Conservation (phyloP, 37 sponge, comb jelly and placozoan species). For the Sycon ciliatum region DNA sequence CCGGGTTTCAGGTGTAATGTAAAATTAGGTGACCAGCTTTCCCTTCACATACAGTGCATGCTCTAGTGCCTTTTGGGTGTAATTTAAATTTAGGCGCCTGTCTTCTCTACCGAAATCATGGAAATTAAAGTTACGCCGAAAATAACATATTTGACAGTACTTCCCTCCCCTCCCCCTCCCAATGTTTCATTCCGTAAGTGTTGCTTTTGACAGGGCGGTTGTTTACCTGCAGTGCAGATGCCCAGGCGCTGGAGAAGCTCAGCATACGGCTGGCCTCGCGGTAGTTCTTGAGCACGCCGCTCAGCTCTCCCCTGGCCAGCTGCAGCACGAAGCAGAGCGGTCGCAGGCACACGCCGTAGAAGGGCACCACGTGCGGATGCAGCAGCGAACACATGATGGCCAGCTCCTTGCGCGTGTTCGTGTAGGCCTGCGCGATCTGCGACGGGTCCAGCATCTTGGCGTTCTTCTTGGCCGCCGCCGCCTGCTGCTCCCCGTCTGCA, state of each 20-base stretch:
- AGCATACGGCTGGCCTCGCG: slow-evolving; percentile 46
- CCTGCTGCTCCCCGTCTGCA: slow-evolving; percentile 1
- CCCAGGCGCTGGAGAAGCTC: slow-evolving; percentile 45
- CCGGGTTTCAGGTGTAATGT: too few species aligned
- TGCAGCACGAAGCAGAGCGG: slow-evolving; percentile 77
- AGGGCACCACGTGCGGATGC: slow-evolving; percentile 61
- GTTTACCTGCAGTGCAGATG: slow-evolving; percentile 51
- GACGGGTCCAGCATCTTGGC: slow-evolving; percentile 29
- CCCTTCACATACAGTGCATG: too few species aligned
- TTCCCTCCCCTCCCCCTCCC: neutral
- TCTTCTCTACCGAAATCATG: too few species aligned
- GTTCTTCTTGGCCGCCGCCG: slow-evolving; percentile 39
- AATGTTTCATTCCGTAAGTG: neutral
- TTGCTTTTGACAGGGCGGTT: neutral
- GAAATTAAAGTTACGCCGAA: too few species aligned
- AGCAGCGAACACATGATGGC: slow-evolving; percentile 49
- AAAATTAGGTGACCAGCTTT: too few species aligned
- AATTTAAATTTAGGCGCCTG: too few species aligned
- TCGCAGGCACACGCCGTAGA: slow-evolving; percentile 57
- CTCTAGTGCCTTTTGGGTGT: too few species aligned
- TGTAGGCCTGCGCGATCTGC: slow-evolving; percentile 23
- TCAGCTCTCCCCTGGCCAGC: too few species aligned
- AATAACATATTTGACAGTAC: too few species aligned
- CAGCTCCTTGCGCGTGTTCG: slow-evolving; percentile 59
- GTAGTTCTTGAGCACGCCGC: slow-evolving; percentile 45